Evolutionary conservation across 2,113 vertebrate genomes (phyloP).

Genomic region (Mobula hypostoma): DNA sequence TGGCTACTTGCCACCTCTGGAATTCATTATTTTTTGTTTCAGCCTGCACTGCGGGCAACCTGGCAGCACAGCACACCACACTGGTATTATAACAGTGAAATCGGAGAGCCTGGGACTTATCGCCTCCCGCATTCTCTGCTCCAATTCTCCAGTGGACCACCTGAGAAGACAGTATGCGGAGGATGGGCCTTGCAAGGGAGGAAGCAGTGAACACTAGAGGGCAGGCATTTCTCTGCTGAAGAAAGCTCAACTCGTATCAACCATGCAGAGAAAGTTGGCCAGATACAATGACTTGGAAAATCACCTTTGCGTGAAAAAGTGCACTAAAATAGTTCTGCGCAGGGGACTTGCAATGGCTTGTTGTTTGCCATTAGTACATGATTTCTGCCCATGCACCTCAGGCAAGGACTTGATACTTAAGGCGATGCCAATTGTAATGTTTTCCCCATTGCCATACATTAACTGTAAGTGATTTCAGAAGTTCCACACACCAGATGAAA

Average conservation of each 20-base stretch:
- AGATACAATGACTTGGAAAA: not conserved
- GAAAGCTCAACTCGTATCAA: not conserved
- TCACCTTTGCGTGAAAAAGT: too few species aligned
- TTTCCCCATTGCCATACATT: too few species aligned
- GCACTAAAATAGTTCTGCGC: too few species aligned
- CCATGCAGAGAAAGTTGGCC: not conserved
- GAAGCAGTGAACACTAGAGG: not conserved
- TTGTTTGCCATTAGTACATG: too few species aligned
- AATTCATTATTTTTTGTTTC: conserved; percentile 24
- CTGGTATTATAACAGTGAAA: not conserved
- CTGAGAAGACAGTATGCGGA: not conserved
- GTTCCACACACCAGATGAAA: too few species aligned
- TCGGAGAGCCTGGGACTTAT: not conserved
- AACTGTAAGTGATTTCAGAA: too few species aligned
- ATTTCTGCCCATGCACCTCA: too few species aligned
- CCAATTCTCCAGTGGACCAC: not conserved
- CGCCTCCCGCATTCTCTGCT: not conserved
- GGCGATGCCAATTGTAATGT: too few species aligned
- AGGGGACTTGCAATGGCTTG: too few species aligned
- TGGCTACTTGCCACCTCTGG: not conserved
- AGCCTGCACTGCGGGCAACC: not conserved
- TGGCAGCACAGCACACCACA: not conserved
- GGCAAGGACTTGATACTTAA: too few species aligned
- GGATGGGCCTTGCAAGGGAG: not conserved
- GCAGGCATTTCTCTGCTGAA: not conserved